Evolutionary conservation across 2,888 invertebrate genomes (phyloP).

Genomic region (Trilocha varians): DNA sequence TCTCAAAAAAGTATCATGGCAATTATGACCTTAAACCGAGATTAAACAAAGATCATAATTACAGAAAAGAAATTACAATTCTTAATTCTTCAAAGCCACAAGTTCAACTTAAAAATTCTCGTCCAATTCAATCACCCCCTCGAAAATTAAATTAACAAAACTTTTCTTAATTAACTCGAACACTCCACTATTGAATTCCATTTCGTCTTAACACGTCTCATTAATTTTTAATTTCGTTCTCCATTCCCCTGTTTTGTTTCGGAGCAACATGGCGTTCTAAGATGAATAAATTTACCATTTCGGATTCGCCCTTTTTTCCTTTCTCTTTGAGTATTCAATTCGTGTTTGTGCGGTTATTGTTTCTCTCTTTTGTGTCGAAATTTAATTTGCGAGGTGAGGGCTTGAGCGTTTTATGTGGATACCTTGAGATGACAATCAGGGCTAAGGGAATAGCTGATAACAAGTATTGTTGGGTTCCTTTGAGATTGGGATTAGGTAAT

Average conservation of each 20-base stretch:
- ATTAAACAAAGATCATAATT: no score
- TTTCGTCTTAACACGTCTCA: not conserved
- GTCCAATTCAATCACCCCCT: not conserved
- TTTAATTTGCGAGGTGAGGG: not conserved
- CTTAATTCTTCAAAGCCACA: not conserved
- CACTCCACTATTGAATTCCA: constrained; percentile 2
- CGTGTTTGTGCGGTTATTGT: not conserved
- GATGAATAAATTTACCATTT: not conserved
- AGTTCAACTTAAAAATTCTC: not conserved
- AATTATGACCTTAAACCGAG: no score
- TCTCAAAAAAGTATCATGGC: no score
- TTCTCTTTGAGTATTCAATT: not conserved
- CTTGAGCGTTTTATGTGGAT: not conserved
- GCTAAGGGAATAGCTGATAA: not conserved
- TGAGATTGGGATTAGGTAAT: no score
- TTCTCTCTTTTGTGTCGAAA: not conserved
- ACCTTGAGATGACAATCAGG: not conserved
- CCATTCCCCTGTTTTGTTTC: not conserved
- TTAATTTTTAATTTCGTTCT: constrained; percentile 4
- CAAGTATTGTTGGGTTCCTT: no score
- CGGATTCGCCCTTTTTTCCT: not conserved
- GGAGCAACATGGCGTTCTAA: not conserved
- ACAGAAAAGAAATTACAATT: not conserved
- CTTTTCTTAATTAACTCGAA: not conserved
- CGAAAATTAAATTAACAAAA: not conserved